Conservation (phyloP, 2,888 invertebrate species). For the Busseola fusca region DNA sequence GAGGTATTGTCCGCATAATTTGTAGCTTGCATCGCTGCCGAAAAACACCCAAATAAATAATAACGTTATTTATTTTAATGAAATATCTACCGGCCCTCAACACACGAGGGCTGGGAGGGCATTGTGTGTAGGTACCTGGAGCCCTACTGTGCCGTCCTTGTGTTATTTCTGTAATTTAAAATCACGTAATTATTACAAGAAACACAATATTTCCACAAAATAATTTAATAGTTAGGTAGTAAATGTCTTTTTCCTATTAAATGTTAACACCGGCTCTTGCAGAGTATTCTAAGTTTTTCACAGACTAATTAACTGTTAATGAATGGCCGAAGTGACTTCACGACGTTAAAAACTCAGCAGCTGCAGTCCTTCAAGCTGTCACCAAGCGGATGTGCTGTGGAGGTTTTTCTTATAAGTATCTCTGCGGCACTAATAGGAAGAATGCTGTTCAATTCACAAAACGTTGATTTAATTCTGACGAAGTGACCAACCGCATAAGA, state of each 20-base stretch:
- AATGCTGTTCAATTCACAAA: conserved; percentile 49
- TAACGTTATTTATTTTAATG: conserved; percentile 86
- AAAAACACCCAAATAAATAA: conserved; percentile 85
- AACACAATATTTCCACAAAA: no score
- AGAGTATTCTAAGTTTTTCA: not conserved
- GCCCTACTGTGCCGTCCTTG: conserved; percentile 63
- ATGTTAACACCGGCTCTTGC: conserved; percentile 4
- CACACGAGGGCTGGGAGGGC: conserved; percentile 60
- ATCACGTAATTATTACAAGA: conserved; percentile 45
- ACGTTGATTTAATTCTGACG: conserved; percentile 46
- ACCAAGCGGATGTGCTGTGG: conserved; percentile 36
- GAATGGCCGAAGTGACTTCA: conserved; percentile 1
- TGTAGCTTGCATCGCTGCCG: conserved; percentile 85
- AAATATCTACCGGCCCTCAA: conserved; percentile 74
- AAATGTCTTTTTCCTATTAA: not conserved
- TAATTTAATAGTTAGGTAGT: no score
- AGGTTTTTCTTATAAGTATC: conserved; percentile 53
- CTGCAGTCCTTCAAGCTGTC: conserved; percentile 20
- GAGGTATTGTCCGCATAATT: conserved; percentile 87
- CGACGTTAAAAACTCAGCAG: conserved; percentile 5
- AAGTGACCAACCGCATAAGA: conserved; percentile 61
- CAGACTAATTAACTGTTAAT: conserved; percentile 17
- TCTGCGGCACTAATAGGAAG: conserved; percentile 45
- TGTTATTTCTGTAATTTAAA: conserved; percentile 64
- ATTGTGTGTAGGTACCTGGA: conserved; percentile 66